Evolutionary conservation across 1,140 invertebrate genomes (phyloP).

Genomic region (Macrobrachium rosenbergii): DNA sequence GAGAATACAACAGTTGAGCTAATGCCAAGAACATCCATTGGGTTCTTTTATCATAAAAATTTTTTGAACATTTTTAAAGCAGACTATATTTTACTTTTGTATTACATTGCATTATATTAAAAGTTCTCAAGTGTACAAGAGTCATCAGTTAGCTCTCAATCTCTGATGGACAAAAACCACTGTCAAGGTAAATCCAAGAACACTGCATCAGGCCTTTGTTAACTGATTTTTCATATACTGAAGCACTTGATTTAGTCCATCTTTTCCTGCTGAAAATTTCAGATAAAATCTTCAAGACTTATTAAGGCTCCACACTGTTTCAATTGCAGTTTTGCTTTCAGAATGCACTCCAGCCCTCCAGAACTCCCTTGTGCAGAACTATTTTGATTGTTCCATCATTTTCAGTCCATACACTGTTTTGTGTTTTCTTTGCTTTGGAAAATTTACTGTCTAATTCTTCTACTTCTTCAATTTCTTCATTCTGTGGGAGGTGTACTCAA

Average conservation of each 20-base stretch:
- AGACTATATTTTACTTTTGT: no score
- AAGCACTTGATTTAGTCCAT: slow-evolving; percentile 78
- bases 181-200: no score
- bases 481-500: not conserved
- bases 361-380: not conserved
- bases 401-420: not conserved
- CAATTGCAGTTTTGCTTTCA: slow-evolving; percentile 48
- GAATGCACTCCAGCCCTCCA: slow-evolving; percentile 13
- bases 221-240: slow-evolving; percentile 80
- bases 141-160: no score
- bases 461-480: not conserved
- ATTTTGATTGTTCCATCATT: not conserved
- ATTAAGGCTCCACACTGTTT: slow-evolving; percentile 67
- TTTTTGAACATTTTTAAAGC: no score
- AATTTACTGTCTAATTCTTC: not conserved
- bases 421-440: not conserved
- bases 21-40: no score
- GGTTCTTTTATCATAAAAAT: no score
- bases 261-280: slow-evolving; percentile 74
- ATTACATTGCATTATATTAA: no score
- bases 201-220: slow-evolving; percentile 3
- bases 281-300: slow-evolving; percentile 74
- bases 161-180: no score
- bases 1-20: no score
- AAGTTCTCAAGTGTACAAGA: no score